Conservation (phyloP, 2,888 invertebrate species). For the Coleophora flavipennella region DNA sequence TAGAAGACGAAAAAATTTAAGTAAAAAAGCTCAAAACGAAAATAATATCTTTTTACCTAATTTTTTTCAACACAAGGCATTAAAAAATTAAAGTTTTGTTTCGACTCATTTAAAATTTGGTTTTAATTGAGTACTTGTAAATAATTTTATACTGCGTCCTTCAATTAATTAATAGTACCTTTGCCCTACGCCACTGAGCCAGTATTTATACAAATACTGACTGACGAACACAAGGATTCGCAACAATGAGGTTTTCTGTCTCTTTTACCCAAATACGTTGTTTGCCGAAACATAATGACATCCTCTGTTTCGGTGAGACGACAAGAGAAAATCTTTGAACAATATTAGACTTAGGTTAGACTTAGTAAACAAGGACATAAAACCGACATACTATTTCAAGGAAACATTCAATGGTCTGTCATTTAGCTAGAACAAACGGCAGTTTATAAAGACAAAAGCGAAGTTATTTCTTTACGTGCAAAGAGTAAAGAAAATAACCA, state of each 20-base stretch:
- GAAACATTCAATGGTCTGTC: too few species aligned
- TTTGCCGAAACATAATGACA: constrained; percentile 45
- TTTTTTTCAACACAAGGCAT: neutral
- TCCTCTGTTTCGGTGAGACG: constrained; percentile 1
- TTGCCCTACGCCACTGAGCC: constrained; percentile 29
- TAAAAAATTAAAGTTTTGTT: neutral
- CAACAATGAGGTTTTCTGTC: constrained; percentile 40
- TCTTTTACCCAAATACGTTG: constrained; percentile 50
- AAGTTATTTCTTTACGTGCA: too few species aligned
- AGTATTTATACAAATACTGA: constrained; percentile 42
- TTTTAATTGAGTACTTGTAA: neutral
- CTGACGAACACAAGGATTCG: constrained; percentile 51
- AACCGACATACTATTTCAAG: too few species aligned
- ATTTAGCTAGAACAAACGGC: too few species aligned
- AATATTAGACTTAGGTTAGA: too few species aligned
- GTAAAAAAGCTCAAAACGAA: too few species aligned
- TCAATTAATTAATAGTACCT: constrained; percentile 10
- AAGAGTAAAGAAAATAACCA: too few species aligned
- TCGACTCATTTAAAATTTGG: neutral
- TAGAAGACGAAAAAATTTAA: too few species aligned
- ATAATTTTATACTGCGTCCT: neutral
- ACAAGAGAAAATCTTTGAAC: too few species aligned
- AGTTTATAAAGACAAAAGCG: too few species aligned
- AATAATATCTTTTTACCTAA: neutral
- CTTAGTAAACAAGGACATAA: too few species aligned